These are phyloP conservation scores for Marmota flaviventris DNA, from an alignment of 2,113 vertebrate species.

Conservation along the genomic window DNA sequence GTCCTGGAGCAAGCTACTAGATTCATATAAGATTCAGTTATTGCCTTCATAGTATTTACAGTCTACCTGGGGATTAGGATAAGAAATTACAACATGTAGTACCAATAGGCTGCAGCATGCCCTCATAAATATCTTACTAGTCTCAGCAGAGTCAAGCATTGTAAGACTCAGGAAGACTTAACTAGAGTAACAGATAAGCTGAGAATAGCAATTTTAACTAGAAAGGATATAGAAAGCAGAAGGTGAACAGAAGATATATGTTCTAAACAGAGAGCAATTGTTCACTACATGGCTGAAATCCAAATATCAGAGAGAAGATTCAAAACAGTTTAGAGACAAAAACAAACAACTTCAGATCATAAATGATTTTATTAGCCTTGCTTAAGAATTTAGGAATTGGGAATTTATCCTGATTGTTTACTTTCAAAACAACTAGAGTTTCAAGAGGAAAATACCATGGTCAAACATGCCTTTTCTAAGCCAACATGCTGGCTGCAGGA, in stretches of 20 bases:
- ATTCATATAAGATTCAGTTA: neutral
- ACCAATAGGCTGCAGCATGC: neutral
- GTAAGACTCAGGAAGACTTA: neutral
- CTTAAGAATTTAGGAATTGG: slow-evolving; percentile 14
- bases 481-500: neutral
- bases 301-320: neutral
- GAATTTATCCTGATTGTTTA: slow-evolving; percentile 13
- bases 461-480: neutral
- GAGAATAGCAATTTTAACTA: neutral
- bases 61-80: neutral
- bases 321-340: slow-evolving; percentile 2
- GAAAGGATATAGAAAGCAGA: neutral
- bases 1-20: neutral
- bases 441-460: neutral
- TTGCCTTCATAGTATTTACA: neutral
- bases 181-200: neutral
- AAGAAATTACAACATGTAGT: neutral
- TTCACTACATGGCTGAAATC: neutral
- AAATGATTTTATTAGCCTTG: slow-evolving; percentile 1
- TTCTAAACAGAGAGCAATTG: neutral
- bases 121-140: neutral
- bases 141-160: neutral
- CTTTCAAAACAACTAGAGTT: neutral
- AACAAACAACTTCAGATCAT: neutral
- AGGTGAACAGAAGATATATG: neutral